Percentiles rank a stretch among this genome's conserved stretches.
Conservation (phyloP, 2,888 invertebrate species). For the Tiphia femorata region DNA sequence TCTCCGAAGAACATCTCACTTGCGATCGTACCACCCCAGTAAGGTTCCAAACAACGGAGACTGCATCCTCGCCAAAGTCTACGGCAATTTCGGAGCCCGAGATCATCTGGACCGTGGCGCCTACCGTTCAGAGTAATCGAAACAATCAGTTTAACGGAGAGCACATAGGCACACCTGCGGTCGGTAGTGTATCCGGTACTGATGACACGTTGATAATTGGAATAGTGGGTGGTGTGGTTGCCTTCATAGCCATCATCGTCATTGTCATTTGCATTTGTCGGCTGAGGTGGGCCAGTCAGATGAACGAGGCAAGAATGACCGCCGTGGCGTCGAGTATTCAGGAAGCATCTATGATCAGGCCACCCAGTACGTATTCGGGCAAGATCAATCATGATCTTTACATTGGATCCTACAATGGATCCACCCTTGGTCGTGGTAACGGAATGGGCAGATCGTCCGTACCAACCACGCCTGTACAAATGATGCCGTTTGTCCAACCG, state of each 20-base stretch:
- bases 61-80: constrained; percentile 70
- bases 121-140: constrained; percentile 75
- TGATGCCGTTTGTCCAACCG: constrained; percentile 63
- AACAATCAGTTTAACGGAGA: constrained; percentile 72
- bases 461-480: constrained; percentile 58
- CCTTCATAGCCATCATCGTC: constrained; percentile 89
- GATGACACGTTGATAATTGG: constrained; percentile 95
- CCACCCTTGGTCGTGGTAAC: constrained; percentile 58
- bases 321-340: constrained; percentile 60
- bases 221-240: constrained; percentile 94
- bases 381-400: constrained; percentile 62
- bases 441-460: constrained; percentile 32
- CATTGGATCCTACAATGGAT: constrained; percentile 58
- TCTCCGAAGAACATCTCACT: constrained; percentile 85
- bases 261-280: constrained; percentile 91
- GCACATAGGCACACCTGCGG: constrained; percentile 71
- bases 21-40: constrained; percentile 78
- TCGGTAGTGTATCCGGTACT: constrained; percentile 78
- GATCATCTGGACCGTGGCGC: constrained; percentile 91
- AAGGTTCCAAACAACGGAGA: constrained; percentile 62
- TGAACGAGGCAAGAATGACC: constrained; percentile 60
- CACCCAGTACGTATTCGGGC: constrained; percentile 61
- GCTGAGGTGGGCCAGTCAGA: constrained; percentile 75
- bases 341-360: constrained; percentile 63
- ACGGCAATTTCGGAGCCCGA: constrained; percentile 82